These are phyloP conservation scores for Lycaon pictus DNA, from an alignment of 2,113 vertebrate genomes.

Conservation along the genomic window DNA sequence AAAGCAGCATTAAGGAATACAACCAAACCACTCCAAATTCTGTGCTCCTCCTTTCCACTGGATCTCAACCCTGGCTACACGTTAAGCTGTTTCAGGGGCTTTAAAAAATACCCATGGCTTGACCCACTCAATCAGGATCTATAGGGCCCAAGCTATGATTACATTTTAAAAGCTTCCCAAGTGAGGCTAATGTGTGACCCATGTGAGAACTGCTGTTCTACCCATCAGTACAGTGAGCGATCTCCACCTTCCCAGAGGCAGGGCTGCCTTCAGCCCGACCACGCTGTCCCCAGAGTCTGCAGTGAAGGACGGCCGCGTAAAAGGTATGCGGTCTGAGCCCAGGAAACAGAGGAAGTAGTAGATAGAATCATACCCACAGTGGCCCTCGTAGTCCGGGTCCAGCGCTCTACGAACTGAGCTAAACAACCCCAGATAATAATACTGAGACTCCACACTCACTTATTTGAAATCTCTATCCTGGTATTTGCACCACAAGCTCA, in stretches of 20 bases:
- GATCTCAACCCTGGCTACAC: neutral
- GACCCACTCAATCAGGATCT: neutral
- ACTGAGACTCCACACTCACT: neutral
- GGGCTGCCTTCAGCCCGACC: neutral
- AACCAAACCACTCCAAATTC: rapidly evolving
- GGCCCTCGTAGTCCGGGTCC: neutral
- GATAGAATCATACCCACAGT: neutral
- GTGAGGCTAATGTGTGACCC: neutral
- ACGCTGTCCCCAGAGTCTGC: neutral
- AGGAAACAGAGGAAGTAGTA: neutral
- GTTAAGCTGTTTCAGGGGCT: rapidly evolving
- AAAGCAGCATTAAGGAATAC: rapidly evolving
- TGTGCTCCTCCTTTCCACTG: neutral
- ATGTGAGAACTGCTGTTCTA: neutral
- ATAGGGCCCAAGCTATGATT: rapidly evolving
- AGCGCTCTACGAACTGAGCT: neutral
- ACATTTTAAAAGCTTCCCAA: neutral
- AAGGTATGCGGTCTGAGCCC: neutral
- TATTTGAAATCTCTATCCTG: neutral
- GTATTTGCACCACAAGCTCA: conserved; percentile 23
- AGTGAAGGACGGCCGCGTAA: neutral
- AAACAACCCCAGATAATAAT: neutral
- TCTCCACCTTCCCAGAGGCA: neutral
- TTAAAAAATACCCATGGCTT: neutral
- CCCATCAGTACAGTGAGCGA: rapidly evolving